These are phyloP conservation scores for Paraplagusia blochii DNA, from an alignment of 2,113 vertebrate genomes.

Conservation along the genomic window DNA sequence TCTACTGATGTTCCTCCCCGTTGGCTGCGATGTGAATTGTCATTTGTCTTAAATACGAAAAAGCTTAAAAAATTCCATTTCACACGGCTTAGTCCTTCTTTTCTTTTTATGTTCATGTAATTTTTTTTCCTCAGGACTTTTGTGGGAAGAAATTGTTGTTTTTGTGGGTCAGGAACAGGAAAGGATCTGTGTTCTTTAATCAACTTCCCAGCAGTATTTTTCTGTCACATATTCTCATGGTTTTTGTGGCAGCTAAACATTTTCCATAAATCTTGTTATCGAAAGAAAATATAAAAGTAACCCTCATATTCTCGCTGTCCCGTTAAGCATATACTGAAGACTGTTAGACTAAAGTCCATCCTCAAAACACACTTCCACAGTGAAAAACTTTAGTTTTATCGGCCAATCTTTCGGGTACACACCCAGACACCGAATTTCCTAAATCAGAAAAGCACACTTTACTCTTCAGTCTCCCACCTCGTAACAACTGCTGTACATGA, in stretches of 20 bases:
- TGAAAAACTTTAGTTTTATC: slow-evolving; percentile 45
- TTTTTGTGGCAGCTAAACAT: slow-evolving; percentile 60
- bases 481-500: slow-evolving; percentile 73
- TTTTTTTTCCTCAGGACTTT: slow-evolving; percentile 67
- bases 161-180: slow-evolving; percentile 19
- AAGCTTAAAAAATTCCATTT: slow-evolving; percentile 41
- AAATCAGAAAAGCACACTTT: slow-evolving; percentile 26
- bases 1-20: slow-evolving; percentile 3
- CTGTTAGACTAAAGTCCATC: slow-evolving; percentile 64
- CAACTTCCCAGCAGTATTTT: slow-evolving; percentile 41
- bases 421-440: slow-evolving; percentile 57
- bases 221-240: slow-evolving; percentile 48
- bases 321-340: slow-evolving; percentile 61
- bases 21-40: slow-evolving; percentile 16
- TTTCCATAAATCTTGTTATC: slow-evolving; percentile 23
- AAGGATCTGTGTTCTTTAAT: slow-evolving; percentile 28
- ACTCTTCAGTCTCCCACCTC: slow-evolving; percentile 42
- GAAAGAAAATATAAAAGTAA: slow-evolving; percentile 15
- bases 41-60: slow-evolving; percentile 46
- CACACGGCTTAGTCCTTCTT: slow-evolving; percentile 37
- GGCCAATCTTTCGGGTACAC: slow-evolving; percentile 37
- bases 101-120: slow-evolving; percentile 37
- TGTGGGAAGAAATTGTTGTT: slow-evolving; percentile 13
- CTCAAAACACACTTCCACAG: slow-evolving; percentile 46
- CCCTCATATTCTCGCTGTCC: slow-evolving; percentile 41